A percentile compares a stretch with the other conserved stretches of the same genome.
These are phyloP conservation scores for Conomelus anceps DNA, from an alignment of 2,888 invertebrate species.

Conservation along the genomic window DNA sequence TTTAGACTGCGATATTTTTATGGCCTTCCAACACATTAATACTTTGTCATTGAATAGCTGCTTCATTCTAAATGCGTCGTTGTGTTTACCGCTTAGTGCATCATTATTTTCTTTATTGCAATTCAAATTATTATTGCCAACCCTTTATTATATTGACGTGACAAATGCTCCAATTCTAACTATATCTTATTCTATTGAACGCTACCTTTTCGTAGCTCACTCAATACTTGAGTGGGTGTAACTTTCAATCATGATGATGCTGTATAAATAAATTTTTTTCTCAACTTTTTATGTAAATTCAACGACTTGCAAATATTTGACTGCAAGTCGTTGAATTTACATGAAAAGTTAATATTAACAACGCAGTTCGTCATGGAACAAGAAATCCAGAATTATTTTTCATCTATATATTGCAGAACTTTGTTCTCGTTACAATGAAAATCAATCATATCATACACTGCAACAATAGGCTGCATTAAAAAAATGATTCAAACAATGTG, in stretches of 20 bases:
- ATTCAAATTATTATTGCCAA: background rate
- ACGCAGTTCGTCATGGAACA: too few relatives aligned
- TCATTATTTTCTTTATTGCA: background rate
- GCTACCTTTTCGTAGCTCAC: background rate
- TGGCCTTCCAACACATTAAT: background rate
- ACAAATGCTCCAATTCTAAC: background rate
- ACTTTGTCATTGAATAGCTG: background rate
- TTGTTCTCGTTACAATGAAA: too few relatives aligned
- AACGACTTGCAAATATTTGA: too few relatives aligned
- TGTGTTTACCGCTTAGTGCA: background rate
- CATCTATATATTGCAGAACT: too few relatives aligned
- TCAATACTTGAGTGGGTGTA: background rate
- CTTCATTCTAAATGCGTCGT: background rate
- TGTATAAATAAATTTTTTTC: too few relatives aligned
- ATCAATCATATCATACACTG: too few relatives aligned
- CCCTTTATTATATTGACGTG: background rate
- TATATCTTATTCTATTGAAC: background rate
- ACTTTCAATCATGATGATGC: background rate
- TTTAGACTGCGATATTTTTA: background rate
- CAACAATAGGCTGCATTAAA: too few relatives aligned
- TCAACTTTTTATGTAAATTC: too few relatives aligned
- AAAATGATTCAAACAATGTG: too few relatives aligned
- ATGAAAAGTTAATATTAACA: too few relatives aligned
- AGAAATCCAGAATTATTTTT: too few relatives aligned
- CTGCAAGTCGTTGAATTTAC: too few relatives aligned